Base-by-base conservation (phyloP, 2,888 invertebrate genomes). In the Apotomis turbidana region DNA sequence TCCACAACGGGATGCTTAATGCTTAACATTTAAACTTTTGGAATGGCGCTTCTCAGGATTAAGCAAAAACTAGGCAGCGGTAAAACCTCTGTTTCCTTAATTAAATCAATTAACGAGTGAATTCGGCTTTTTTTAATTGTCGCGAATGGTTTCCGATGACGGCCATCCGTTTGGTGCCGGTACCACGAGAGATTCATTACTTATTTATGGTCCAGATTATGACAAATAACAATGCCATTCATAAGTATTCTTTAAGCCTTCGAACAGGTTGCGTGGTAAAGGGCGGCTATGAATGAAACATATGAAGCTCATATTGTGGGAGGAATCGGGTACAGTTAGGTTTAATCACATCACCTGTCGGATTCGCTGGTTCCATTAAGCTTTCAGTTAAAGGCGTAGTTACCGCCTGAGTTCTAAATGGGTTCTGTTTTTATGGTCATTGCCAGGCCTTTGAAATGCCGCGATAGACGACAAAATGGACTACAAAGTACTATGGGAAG, bases 71-170 rank as follows among this genome's bases (percentile, higher is more conserved):
- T 78, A 84, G 77, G 77, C 59, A 64, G 58, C 74, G 79, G 79
- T 80, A 80, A 83, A 85, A 81, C 85, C 90, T 91, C 93, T 90
- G 91, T 87, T 91, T 92, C 93, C 91, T 88, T 88, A 87, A 92
- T 91, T 92, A 93, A 86, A 88, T 86, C 88, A 91, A 93, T 91
- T 88, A 90, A 87, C 85, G 80, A 87, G 83, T 85, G 90, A 90
- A 91, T 92, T 90, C 82, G 83, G 85, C 85, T 85, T 46, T 66
- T 66, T 59, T 66, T 91, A 91, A 93, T 90, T 89, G 86, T 87
- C 84, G 76, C 79, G 80, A 83, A 84, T 83, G 82, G 81, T 82
- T 86, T 89, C 87, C 86, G 89, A 89, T 88, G 88, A 81, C 80
- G 76, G 76, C 75, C 86, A 85, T 90, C 87, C 89, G 86, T 82